A percentile compares a stretch with the other conserved stretches of the same genome.
These are phyloP conservation scores for Phodopus roborovskii DNA, from an alignment of 2,113 vertebrate genomes.

Conservation along the genomic window DNA sequence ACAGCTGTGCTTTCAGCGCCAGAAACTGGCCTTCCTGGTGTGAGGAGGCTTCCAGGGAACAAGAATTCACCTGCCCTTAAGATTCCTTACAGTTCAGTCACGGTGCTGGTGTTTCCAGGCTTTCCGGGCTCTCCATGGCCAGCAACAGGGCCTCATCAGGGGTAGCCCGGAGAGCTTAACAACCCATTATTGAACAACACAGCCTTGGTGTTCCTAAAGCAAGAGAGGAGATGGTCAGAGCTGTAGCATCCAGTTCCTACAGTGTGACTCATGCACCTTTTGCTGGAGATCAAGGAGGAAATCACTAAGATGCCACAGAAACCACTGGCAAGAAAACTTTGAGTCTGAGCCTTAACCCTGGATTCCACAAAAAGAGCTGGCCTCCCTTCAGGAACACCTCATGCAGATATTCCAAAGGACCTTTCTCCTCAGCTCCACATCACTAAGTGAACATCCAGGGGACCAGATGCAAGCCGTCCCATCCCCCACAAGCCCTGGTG, in stretches of 20 bases:
- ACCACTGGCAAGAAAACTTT: neutral
- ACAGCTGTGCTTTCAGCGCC: neutral
- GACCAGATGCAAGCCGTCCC: fast-evolving
- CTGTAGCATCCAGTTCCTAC: neutral
- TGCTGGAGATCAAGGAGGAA: neutral
- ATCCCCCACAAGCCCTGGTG: neutral
- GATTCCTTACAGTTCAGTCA: neutral
- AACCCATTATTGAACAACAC: constrained; percentile 16
- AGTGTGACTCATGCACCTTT: constrained; percentile 37
- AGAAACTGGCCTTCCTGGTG: neutral
- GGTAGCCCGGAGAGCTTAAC: neutral
- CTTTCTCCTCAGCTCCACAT: neutral
- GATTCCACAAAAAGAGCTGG: neutral
- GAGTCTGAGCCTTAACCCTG: constrained; percentile 69
- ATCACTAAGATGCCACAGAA: neutral
- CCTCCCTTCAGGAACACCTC: neutral
- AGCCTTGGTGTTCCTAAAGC: neutral
- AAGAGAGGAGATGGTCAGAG: neutral
- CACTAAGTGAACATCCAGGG: fast-evolving
- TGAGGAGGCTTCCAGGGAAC: neutral
- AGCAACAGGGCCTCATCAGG: neutral
- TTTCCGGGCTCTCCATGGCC: neutral
- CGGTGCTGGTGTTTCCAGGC: constrained; percentile 71
- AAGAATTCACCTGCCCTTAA: constrained; percentile 39
- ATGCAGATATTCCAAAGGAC: neutral